Evolutionary conservation across 2,888 invertebrate genomes (phyloP).

Genomic region (Sceliomorpha sp.): DNA sequence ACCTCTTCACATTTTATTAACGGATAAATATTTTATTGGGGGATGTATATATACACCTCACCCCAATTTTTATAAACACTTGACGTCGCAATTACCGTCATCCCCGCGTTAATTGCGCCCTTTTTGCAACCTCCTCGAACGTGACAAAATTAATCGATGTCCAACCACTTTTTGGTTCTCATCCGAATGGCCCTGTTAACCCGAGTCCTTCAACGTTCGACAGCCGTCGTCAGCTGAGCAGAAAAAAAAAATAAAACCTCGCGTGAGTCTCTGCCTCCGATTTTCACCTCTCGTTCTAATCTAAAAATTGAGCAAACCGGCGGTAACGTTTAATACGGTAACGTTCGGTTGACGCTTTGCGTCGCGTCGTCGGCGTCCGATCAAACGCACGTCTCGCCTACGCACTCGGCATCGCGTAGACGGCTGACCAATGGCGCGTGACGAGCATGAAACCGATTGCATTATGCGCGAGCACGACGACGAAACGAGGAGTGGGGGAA

Average conservation of each 20-base stretch:
- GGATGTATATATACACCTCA: no score
- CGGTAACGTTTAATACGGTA: slow-evolving; percentile 58
- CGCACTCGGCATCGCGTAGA: slow-evolving; percentile 73
- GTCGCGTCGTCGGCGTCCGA: slow-evolving; percentile 73
- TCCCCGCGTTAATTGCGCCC: slow-evolving; percentile 49
- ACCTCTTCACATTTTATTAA: no score
- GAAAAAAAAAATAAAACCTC: no score
- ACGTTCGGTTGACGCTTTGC: slow-evolving; percentile 53
- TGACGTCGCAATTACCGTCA: slow-evolving; percentile 44
- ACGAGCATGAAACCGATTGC: slow-evolving; percentile 62
- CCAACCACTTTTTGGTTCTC: slow-evolving; percentile 42
- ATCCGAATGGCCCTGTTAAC: no score
- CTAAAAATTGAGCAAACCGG: no score
- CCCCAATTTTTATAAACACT: slow-evolving; percentile 43
- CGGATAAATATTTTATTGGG: no score
- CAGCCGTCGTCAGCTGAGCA: no score
- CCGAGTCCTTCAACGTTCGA: no score
- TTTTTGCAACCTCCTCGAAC: slow-evolving; percentile 47
- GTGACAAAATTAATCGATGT: slow-evolving; percentile 51
- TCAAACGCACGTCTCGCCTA: slow-evolving; percentile 80
- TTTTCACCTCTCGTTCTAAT: no score
- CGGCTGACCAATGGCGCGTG: slow-evolving; percentile 62
- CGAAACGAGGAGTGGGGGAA: slow-evolving; percentile 45
- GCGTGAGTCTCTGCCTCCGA: no score
- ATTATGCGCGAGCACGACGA: no score